These are phyloP conservation scores for Parnassius mnemosyne DNA, from an alignment of 2,888 invertebrate genomes.

Conservation along the genomic window DNA sequence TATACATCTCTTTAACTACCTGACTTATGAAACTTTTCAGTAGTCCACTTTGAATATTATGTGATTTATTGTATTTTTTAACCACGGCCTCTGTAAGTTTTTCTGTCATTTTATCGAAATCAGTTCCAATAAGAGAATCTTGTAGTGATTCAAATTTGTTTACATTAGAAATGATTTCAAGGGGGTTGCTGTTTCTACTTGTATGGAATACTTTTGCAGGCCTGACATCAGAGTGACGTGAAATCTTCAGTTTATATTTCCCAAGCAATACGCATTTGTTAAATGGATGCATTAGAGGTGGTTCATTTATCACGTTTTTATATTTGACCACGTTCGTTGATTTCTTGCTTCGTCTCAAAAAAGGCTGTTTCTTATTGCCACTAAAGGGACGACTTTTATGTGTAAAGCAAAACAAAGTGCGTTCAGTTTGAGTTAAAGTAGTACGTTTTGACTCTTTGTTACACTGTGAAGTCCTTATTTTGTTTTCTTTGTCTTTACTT, in stretches of 20 bases:
- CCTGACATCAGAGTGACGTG: conserved; percentile 28
- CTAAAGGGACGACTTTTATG: conserved; percentile 35
- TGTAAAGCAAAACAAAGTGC: conserved; percentile 47
- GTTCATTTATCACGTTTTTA: conserved; percentile 53
- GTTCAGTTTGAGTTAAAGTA: conserved; percentile 27
- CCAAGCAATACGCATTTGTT: conserved; percentile 55
- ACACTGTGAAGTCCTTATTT: conserved; percentile 3
- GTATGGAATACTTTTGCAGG: conserved; percentile 25
- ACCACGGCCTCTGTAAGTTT: conserved; percentile 53
- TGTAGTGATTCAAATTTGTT: conserved; percentile 28
- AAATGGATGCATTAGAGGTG: conserved; percentile 48
- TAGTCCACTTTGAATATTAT: conserved; percentile 24
- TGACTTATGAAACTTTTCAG: conserved; percentile 48
- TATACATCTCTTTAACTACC: conserved; percentile 56
- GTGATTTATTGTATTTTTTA: conserved; percentile 35
- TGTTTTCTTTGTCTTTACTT: conserved; percentile 14
- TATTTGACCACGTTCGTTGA: conserved; percentile 67
- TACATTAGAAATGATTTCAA: conserved; percentile 35
- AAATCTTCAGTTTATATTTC: conserved; percentile 39
- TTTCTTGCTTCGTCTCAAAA: conserved; percentile 58
- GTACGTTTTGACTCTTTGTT: conserved; percentile 1
- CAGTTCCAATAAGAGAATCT: conserved; percentile 41
- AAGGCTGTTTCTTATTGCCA: conserved; percentile 24
- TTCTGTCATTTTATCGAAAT: conserved; percentile 55
- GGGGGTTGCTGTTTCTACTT: conserved; percentile 23